Evolutionary conservation across 2,888 invertebrate species (phyloP).

Genomic region (Netelia inedita): DNA sequence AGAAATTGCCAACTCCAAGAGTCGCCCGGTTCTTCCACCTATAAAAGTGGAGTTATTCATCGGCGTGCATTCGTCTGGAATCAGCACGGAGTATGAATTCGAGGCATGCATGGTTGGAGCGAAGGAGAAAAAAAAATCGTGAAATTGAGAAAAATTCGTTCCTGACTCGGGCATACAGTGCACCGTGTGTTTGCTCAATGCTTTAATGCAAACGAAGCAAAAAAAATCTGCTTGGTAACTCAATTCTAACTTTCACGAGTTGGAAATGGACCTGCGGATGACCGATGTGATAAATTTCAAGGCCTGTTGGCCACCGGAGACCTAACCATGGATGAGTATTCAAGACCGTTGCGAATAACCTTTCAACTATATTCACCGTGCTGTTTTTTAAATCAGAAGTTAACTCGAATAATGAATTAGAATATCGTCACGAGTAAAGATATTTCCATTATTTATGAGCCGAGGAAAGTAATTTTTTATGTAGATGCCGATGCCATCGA

Average conservation of each 20-base stretch:
- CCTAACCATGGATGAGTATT: too few species aligned
- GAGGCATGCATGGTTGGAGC: constrained; percentile 8
- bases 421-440: too few species aligned
- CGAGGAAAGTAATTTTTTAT: too few species aligned
- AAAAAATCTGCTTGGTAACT: background rate
- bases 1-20: constrained; percentile 42
- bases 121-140: background rate
- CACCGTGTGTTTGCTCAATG: constrained; percentile 2
- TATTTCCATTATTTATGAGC: too few species aligned
- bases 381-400: too few species aligned
- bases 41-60: constrained; percentile 40
- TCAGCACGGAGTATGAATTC: constrained; percentile 41
- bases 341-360: too few species aligned
- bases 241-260: background rate
- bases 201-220: background rate
- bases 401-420: too few species aligned
- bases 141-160: constrained; percentile 33
- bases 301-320: background rate
- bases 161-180: background rate
- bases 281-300: background rate
- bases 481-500: background rate
- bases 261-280: background rate
- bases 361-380: too few species aligned
- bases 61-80: constrained; percentile 19
- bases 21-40: constrained; percentile 21